Evolutionary conservation across 2,888 invertebrate genomes (phyloP).

Genomic region (Tachina fera): DNA sequence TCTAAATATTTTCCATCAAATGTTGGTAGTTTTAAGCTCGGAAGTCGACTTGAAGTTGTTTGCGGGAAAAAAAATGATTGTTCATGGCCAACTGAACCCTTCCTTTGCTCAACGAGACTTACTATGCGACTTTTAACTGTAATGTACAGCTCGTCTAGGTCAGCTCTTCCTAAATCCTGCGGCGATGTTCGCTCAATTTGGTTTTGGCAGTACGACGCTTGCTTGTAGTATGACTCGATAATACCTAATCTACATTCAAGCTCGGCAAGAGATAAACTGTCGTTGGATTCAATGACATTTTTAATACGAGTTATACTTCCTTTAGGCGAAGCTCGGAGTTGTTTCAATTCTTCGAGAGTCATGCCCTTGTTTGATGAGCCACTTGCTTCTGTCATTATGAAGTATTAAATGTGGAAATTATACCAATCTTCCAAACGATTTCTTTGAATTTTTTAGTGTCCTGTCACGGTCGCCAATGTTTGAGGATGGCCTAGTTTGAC

Average conservation of each 20-base stretch:
- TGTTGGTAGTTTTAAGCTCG: constrained; percentile 21
- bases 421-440: too few species aligned
- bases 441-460: too few species aligned
- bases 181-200: constrained; percentile 45
- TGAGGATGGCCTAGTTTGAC: too few species aligned
- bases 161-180: constrained; percentile 15
- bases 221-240: constrained; percentile 49
- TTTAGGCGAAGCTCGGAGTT: constrained; percentile 20
- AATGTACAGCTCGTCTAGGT: constrained; percentile 44
- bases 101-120: constrained; percentile 10
- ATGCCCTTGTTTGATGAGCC: not conserved
- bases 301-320: constrained; percentile 43
- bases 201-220: constrained; percentile 36
- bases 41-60: constrained; percentile 19
- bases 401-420: too few species aligned
- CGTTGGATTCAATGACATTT: constrained; percentile 5
- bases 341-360: constrained; percentile 38
- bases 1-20: constrained; percentile 59
- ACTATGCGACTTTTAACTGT: constrained; percentile 29
- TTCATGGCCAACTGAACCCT: constrained; percentile 10
- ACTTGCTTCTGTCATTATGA: too few species aligned
- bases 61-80: constrained; percentile 11
- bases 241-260: constrained; percentile 42
- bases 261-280: constrained; percentile 27
- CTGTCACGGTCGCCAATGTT: too few species aligned